Evolutionary conservation across 92 coral and sea anemone genomes (phyloP).

Genomic region (Heliopora coerulea): DNA sequence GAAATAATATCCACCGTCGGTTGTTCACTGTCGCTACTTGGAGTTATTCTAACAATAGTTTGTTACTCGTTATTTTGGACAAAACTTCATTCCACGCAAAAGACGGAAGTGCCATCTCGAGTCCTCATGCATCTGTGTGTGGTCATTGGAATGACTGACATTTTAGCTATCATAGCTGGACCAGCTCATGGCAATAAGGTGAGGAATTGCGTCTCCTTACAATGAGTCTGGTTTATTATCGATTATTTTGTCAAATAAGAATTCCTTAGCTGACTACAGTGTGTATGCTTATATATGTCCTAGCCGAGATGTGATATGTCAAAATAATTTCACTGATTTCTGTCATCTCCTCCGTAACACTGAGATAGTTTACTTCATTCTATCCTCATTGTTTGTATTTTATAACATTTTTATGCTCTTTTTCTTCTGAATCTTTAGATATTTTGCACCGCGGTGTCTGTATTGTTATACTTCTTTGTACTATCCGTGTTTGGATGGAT

Average conservation of each 20-base stretch:
- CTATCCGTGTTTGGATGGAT: conserved; percentile 38
- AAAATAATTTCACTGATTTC: no score
- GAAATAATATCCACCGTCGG: conserved; percentile 33
- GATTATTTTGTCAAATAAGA: no score
- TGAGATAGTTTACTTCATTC: neutral
- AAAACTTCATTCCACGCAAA: neutral
- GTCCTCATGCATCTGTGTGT: conserved; percentile 38
- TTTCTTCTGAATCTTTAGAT: conserved; percentile 15
- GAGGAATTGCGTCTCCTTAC: neutral
- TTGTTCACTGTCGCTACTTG: conserved; percentile 27
- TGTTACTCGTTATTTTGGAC: conserved; percentile 15
- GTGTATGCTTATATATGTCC: no score
- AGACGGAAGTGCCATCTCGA: conserved; percentile 6
- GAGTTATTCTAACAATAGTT: conserved; percentile 10
- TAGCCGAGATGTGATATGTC: no score
- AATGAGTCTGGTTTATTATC: no score
- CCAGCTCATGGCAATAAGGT: conserved; percentile 29
- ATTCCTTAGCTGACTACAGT: no score
- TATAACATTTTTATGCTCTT: no score
- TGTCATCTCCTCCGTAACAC: no score
- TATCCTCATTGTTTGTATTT: no score
- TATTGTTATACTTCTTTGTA: conserved; percentile 20
- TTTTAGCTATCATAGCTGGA: conserved; percentile 27
- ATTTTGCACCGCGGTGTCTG: conserved; percentile 20
- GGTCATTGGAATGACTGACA: conserved; percentile 30